Conservation (phyloP, 2,888 invertebrate species). For the Meteorus colon region DNA sequence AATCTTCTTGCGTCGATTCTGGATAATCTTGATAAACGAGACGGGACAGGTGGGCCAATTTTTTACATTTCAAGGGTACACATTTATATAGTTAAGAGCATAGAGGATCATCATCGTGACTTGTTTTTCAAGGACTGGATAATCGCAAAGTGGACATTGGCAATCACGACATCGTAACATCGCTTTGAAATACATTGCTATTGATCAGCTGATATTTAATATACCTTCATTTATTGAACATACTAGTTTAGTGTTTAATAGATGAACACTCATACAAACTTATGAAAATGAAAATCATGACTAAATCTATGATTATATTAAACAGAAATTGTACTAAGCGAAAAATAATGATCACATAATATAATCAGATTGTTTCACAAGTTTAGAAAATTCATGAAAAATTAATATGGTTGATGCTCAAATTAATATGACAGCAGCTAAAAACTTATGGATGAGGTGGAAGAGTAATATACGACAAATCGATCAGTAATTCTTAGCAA, state of each 20-base stretch:
- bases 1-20: conserved; percentile 15
- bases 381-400: too few species aligned
- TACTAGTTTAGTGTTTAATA: background rate
- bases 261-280: background rate
- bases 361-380: too few species aligned
- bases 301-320: too few species aligned
- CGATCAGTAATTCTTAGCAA: too few species aligned
- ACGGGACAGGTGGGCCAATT: conserved; percentile 38
- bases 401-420: too few species aligned
- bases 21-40: conserved; percentile 37
- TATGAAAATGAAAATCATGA: too few species aligned
- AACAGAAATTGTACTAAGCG: too few species aligned
- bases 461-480: too few species aligned
- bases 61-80: conserved; percentile 19
- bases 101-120: conserved; percentile 20
- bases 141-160: conserved; percentile 29
- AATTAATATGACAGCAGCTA: too few species aligned
- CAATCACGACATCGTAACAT: conserved; percentile 10
- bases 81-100: background rate
- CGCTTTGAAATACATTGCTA: conserved; percentile 5
- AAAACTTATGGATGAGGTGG: too few species aligned
- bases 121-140: conserved; percentile 34
- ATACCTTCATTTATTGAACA: conserved; percentile 9
- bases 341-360: too few species aligned
- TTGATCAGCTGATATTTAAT: background rate